Evolutionary conservation across 92 coral and sea anemone species (phyloP), one percentile per base, ranked within the genome.

Genomic region (Porites rus): DNA sequence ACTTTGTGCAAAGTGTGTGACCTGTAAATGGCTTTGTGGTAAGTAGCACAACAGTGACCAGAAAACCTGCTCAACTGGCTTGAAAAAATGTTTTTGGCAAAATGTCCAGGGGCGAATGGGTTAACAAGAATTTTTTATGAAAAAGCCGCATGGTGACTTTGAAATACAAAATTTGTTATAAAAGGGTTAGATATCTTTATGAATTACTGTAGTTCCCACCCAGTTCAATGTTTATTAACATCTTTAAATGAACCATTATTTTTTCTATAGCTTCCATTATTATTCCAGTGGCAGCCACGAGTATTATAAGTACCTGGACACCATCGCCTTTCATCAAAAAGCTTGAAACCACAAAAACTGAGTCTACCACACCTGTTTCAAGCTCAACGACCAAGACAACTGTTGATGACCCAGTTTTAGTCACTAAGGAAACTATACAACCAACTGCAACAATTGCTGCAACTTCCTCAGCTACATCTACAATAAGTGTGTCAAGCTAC

Each of bases 301-400:
- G 78, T 17, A 53, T 74, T 11, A 20, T 9, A 10, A 53, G 38
- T 16, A 74, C 38, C 64, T 74, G 78, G 78, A 74, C 78, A 10
- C 76, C 76, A 13, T 50, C 76, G 14, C 62, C 77, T 1, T 22
- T 43, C 54, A 8, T 53, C 4, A 19, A 74, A 12, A 53, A 74
- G 38, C 21, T 53, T 1, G 17, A 10, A 7, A 46, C 78, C 21
- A 74, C 78, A 53, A 74, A 53, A 18, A 21, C 78, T 3, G 24
- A 22, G 14, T 8, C 63, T 0, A 10, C 64, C 6, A 11, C 10
- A 2, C 24, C 78, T 19, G 58, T 12, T 12, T 20, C 64, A 10
- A 53, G 24, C 18, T 9, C 78, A 52, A 9, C 50, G 6, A 1
- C 64, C 20, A 53, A 74, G 31, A 43, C 63, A 56, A 56, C 14